Evolutionary conservation across 2,797 vertebrate genomes (phyloP).

Genomic region (Phoebastria nigripes): DNA sequence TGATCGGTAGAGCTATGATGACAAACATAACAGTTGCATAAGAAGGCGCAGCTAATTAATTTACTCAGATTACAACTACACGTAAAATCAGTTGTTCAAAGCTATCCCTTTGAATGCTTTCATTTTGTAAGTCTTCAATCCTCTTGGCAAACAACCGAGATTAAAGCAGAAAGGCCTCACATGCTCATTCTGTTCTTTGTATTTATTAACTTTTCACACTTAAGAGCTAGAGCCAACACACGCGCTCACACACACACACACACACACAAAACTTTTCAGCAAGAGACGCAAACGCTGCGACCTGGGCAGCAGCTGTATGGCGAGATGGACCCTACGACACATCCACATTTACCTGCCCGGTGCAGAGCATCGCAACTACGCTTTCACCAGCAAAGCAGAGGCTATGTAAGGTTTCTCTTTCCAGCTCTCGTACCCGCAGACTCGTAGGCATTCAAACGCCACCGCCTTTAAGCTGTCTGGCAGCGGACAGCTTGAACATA

Average conservation of each 20-base stretch:
- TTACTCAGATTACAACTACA: conserved; percentile 10
- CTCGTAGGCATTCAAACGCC: not conserved
- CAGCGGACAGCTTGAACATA: not conserved
- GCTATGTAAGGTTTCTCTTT: not conserved
- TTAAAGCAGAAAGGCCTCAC: conserved; percentile 52
- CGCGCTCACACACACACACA: not conserved
- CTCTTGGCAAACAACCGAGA: conserved; percentile 8
- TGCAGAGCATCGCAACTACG: not conserved
- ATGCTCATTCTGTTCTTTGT: not conserved
- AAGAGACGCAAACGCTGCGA: not conserved
- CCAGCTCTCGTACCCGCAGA: not conserved
- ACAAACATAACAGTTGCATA: not conserved
- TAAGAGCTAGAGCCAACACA: not conserved
- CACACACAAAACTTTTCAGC: conserved; percentile 24
- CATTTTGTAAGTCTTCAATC: not conserved
- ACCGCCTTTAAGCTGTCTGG: not conserved
- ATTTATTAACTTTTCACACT: conserved; percentile 22
- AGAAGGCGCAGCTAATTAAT: conserved; percentile 22
- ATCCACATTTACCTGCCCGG: not conserved
- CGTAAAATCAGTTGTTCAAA: not conserved
- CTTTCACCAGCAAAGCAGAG: not conserved
- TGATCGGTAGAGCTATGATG: not conserved
- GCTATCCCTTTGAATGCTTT: not conserved
- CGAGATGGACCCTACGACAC: not conserved
- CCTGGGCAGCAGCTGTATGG: not conserved